Evolutionary conservation across 2,888 invertebrate species (phyloP).

Genomic region (Argyresthia albistria): DNA sequence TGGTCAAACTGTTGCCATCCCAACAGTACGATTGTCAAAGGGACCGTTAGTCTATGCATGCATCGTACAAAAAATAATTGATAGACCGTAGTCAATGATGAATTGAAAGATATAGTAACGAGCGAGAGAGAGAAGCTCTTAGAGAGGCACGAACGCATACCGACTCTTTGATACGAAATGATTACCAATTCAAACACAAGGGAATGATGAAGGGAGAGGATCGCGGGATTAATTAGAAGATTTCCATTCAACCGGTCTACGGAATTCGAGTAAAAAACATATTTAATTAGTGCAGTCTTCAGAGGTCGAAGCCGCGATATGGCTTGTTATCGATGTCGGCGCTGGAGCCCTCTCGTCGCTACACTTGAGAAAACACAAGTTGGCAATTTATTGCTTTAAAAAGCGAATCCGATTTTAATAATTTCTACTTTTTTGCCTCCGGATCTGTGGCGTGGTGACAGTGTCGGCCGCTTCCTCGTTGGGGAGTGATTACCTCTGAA

Average conservation of each 20-base stretch:
- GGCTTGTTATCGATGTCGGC: constrained; percentile 14
- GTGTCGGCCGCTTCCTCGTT: no score
- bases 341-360: constrained; percentile 12
- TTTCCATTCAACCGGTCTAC: constrained; percentile 22
- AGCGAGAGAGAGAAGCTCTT: constrained; percentile 11
- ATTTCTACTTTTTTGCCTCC: not conserved
- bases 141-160: constrained; percentile 18
- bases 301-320: constrained; percentile 13
- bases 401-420: constrained; percentile 13
- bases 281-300: constrained; percentile 25
- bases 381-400: constrained; percentile 15
- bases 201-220: constrained; percentile 33
- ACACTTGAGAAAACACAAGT: constrained; percentile 10
- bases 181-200: constrained; percentile 63
- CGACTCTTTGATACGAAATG: constrained; percentile 56
- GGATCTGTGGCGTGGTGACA: not conserved
- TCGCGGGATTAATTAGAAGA: constrained; percentile 49
- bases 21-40: no score
- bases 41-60: no score
- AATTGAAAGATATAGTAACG: constrained; percentile 18
- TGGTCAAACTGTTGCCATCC: no score
- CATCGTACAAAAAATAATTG: no score
- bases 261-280: constrained; percentile 19
- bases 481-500: no score
- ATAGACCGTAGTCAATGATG: constrained; percentile 19